Evolutionary conservation across 2,888 invertebrate species (phyloP), one percentile per base, ranked within the genome.

Genomic region (Marronus borbonicus): DNA sequence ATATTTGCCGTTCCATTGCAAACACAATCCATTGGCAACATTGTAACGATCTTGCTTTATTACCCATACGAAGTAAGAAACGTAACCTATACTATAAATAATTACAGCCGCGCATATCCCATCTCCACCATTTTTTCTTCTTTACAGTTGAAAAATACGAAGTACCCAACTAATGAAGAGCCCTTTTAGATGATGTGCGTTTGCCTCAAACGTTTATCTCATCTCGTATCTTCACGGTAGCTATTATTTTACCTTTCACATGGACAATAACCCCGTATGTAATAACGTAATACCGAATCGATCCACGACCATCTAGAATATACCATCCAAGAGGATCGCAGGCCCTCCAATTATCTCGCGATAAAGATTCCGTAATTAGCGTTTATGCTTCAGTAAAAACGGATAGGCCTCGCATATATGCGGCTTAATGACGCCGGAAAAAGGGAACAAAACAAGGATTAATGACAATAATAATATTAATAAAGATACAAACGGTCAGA

Each of bases 301-400:
- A 68, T 68, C 14, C 50, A 28, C 49, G 49, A 28, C 49, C 12
- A 68, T 68, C 68, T 68, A 74, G 44, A 74, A 44, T 74, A 44
- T 3, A 24, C 72, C 60, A 44, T 74, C 60, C 14, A 60, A 74
- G 60, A 60, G 55, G 24, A 74, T 60, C 39, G 49, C 44, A 49
- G 60, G 60, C 60, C 72, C 60, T 60, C 72, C 72, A 74, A 74
- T 74, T 74, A 74, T 24, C 44, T 60, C 72, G 60, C 72, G 72
- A 74, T 74, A 74, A 74, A 74, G 72, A 74, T 74, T 74, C 58
- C 72, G 72, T 74, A 74, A 74, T 74, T 74, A 74, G 60, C 58
- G 72, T 74, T 74, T 74, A 74, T 74, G 72, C 62, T 60, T 58
- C 72, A 74, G 60, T 74, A 74, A 74, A 74, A 60, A 74, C 60